These are phyloP conservation scores for Brachyalestes nurse DNA, from an alignment of 2,797 vertebrate genomes.

Conservation along the genomic window DNA sequence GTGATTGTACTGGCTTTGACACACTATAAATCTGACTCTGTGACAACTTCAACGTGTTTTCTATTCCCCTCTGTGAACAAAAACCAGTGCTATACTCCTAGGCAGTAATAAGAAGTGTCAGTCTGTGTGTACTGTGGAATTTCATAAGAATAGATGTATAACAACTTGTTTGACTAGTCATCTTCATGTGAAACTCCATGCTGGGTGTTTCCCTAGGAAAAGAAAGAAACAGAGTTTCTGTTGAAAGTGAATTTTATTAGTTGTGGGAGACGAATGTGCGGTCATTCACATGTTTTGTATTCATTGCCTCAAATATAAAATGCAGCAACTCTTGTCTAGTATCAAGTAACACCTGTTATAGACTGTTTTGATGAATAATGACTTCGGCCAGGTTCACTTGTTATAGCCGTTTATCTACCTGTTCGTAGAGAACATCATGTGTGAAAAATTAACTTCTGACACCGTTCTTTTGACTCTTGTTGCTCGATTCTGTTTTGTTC, in stretches of 20 bases:
- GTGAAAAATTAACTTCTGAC: not conserved
- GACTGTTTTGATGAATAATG: slow-evolving; percentile 11
- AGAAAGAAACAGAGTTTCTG: slow-evolving; percentile 13
- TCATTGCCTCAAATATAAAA: slow-evolving; percentile 49
- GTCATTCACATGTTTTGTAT: slow-evolving; percentile 16
- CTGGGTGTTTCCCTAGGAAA: slow-evolving; percentile 29
- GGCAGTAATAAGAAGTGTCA: not conserved
- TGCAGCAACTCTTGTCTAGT: slow-evolving; percentile 21
- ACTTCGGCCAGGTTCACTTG: not conserved
- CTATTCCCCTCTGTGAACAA: not conserved
- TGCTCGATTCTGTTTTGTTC: not conserved
- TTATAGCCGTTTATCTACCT: not conserved
- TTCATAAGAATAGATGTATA: not conserved
- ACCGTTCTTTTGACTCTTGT: not conserved
- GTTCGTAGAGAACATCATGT: not conserved
- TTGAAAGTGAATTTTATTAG: slow-evolving; percentile 7
- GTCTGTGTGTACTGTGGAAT: not conserved
- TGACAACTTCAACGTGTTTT: not conserved
- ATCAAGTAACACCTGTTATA: slow-evolving; percentile 31
- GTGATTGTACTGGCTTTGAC: slow-evolving; percentile 36
- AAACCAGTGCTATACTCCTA: not conserved
- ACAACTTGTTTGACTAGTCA: not conserved
- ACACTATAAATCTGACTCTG: slow-evolving; percentile 48
- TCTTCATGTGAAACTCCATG: slow-evolving; percentile 1
- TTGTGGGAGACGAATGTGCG: slow-evolving; percentile 19